Percentiles rank a stretch among this genome's conserved stretches.
These are phyloP conservation scores for Cephus pulcher DNA, from an alignment of 2,888 invertebrate genomes.

Conservation along the genomic window DNA sequence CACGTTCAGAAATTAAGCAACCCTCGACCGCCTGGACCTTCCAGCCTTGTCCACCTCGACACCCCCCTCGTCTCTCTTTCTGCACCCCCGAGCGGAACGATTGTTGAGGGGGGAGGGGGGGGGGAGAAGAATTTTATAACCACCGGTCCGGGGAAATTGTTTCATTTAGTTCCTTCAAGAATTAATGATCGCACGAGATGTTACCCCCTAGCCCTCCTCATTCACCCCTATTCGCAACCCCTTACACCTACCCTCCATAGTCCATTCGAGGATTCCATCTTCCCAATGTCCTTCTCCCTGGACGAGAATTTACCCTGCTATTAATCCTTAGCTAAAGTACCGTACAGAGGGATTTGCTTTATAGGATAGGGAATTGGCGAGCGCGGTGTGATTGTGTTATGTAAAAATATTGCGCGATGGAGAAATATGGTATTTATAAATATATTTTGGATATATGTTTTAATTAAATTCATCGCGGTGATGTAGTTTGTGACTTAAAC, in stretches of 20 bases:
- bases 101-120: background rate
- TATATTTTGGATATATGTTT: background rate
- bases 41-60: background rate
- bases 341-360: background rate
- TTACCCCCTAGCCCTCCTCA: background rate
- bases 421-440: background rate
- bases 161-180: constrained; percentile 37
- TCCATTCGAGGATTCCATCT: background rate
- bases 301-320: background rate
- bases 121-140: constrained; percentile 25
- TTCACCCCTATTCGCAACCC: background rate
- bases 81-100: background rate
- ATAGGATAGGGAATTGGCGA: background rate
- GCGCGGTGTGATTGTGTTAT: background rate
- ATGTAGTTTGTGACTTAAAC: background rate
- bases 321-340: background rate
- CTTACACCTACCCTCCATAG: background rate
- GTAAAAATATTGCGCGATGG: background rate
- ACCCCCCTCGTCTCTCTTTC: background rate
- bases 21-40: constrained; percentile 29
- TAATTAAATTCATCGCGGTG: background rate
- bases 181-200: constrained; percentile 8
- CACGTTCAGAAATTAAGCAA: constrained; percentile 54
- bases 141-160: constrained; percentile 39
- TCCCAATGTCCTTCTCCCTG: background rate